These are phyloP conservation scores for Agrilus mali DNA, from an alignment of 2,888 invertebrate species.

Conservation along the genomic window DNA sequence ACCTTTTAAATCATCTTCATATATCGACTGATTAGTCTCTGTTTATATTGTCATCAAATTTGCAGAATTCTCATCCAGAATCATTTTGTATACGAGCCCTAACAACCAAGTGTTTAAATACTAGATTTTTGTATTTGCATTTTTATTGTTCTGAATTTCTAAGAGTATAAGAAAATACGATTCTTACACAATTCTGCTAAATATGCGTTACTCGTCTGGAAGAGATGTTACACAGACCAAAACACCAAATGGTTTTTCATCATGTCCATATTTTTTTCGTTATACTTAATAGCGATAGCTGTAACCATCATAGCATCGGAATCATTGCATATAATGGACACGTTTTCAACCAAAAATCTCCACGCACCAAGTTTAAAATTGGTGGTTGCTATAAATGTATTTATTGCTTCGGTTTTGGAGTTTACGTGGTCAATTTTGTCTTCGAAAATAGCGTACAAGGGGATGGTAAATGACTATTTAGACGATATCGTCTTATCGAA, in stretches of 20 bases:
- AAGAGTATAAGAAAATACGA: no score
- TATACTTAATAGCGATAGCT: conserved; percentile 20
- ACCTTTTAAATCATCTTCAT: no score
- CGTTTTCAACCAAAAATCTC: conserved; percentile 2
- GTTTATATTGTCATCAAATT: no score
- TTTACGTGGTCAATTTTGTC: conserved; percentile 48
- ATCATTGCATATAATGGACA: conserved; percentile 1
- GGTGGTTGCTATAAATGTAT: conserved; percentile 44
- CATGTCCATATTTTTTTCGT: conserved; percentile 35
- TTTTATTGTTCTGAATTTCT: no score
- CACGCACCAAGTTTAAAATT: conserved; percentile 21
- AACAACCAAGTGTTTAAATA: no score
- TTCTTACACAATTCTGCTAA: no score
- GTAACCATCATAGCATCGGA: conserved; percentile 8
- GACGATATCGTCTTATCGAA: conserved; percentile 38
- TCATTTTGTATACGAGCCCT: no score
- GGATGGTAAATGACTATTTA: conserved; percentile 47
- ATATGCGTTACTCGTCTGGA: conserved; percentile 49
- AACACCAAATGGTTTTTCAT: conserved; percentile 51
- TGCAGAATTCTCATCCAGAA: no score
- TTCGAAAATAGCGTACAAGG: conserved; percentile 44
- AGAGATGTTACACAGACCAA: conserved; percentile 52
- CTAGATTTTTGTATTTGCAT: no score
- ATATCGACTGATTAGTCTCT: no score
- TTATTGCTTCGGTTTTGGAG: conserved; percentile 45